These are phyloP conservation scores for Steatornis caripensis DNA, from an alignment of 2,113 vertebrate species.

Conservation along the genomic window DNA sequence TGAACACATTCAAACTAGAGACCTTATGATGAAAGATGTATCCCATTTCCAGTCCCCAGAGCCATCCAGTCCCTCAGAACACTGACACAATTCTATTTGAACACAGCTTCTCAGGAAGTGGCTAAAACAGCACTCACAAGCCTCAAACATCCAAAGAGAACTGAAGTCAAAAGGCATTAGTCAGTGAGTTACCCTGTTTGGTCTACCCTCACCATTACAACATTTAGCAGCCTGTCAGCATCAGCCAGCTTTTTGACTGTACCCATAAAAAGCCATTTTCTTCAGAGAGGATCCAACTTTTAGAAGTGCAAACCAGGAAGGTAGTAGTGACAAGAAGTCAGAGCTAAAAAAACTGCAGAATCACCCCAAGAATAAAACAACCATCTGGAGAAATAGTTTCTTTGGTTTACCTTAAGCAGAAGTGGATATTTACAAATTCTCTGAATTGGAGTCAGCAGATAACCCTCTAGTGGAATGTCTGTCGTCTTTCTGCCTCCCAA, in stretches of 20 bases:
- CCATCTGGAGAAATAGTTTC: not conserved
- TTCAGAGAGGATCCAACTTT: not conserved
- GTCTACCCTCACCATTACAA: not conserved
- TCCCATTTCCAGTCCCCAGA: not conserved
- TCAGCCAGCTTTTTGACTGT: not conserved
- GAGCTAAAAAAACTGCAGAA: not conserved
- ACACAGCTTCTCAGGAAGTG: not conserved
- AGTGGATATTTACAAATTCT: slow-evolving; percentile 99
- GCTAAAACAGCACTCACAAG: not conserved
- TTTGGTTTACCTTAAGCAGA: slow-evolving; percentile 87
- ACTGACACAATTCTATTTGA: not conserved
- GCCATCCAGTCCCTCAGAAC: not conserved
- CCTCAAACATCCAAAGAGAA: not conserved
- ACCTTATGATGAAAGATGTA: not conserved
- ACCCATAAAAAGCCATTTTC: not conserved
- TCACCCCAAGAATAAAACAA: not conserved
- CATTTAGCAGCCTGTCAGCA: not conserved
- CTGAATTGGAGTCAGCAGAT: slow-evolving; percentile 95
- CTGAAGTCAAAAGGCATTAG: not conserved
- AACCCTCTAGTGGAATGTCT: slow-evolving; percentile 94
- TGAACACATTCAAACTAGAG: not conserved
- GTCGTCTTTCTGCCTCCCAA: slow-evolving; percentile 96
- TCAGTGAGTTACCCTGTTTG: not conserved
- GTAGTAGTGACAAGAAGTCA: not conserved
- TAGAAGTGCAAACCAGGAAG: not conserved